Evolutionary conservation across 2,888 invertebrate genomes (phyloP), one percentile per base, ranked within the genome.

Genomic region (Serrognathus titanus): DNA sequence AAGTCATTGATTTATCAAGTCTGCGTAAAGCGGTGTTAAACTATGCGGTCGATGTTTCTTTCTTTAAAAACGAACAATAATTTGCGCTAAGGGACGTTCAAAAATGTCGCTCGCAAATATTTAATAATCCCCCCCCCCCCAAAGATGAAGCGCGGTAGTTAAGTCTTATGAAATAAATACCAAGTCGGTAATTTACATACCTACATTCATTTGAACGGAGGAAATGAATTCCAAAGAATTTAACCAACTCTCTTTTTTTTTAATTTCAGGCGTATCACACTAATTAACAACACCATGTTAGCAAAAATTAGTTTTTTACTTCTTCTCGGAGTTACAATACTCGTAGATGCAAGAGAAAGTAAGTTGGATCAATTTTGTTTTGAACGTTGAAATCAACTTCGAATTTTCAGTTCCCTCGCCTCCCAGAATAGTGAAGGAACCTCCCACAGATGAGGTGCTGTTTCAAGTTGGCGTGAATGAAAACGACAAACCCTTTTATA

Each of bases 401-500:
- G 12, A 40, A 31, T 31, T 71, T 73, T 61, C 77, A 92, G 92
- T 88, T 74, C 91, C 91, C 75, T 92, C 92, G 66, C 96, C 96
- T 61, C 96, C 96, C 55, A 84, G 88, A 76, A 95, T 96, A 73
- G 87, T 90, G 62, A 94, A 94, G 79, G 94, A 96, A 78, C 95
- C 96, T 45, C 92, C 93, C 48, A 88, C 90, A 58, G 93, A 94
- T 74, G 94, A 94, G 80, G 83, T 92, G 68, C 83, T 95, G 62
- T 96, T 94, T 78, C 93, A 95, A 85, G 94, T 95, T 65, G 91
- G 90, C 46, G 88, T 89, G 71, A 83, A 86, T 52, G 94, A 94
- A 79, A 90, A 89, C 72, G 92, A 94, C 78, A 94, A 93, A 77
- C 95, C 95, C 49, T 94, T 95, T 80, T 88, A 94, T 71, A 92